Evolutionary conservation across 2,113 vertebrate genomes (phyloP).

Genomic region (Reinhardtius hippoglossoides): DNA sequence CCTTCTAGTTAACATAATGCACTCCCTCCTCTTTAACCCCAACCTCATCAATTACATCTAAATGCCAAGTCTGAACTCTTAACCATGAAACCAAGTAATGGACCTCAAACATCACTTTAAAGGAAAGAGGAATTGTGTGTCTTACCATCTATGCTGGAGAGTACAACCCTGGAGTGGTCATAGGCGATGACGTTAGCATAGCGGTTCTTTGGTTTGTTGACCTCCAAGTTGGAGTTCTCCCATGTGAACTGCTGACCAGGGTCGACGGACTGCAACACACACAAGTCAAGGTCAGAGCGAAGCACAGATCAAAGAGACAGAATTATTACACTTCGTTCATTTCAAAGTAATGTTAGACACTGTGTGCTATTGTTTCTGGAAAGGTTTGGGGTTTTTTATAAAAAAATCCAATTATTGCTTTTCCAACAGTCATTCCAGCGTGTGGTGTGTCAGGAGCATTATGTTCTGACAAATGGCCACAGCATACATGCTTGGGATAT

Average conservation of each 20-base stretch:
- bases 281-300: conserved; percentile 28
- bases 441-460: conserved; percentile 8
- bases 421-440: background rate
- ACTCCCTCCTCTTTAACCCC: too few relatives aligned
- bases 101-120: background rate
- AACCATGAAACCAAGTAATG: conserved; percentile 20
- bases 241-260: conserved; percentile 98
- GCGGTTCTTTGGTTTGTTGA: conserved; percentile 99
- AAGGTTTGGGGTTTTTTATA: background rate
- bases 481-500: background rate
- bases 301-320: background rate
- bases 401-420: background rate
- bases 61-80: background rate
- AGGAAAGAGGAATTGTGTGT: background rate
- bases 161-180: conserved; percentile 95
- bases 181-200: conserved; percentile 98
- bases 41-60: conserved; percentile 10
- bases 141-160: conserved; percentile 97
- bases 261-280: conserved; percentile 91
- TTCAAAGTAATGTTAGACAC: conserved; percentile 3
- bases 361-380: conserved; percentile 9
- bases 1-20: too few relatives aligned
- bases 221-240: conserved; percentile 98
- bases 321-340: background rate
- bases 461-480: conserved; percentile 12